Evolutionary conservation across 2,113 vertebrate genomes (phyloP).

Genomic region (Passer domesticus): DNA sequence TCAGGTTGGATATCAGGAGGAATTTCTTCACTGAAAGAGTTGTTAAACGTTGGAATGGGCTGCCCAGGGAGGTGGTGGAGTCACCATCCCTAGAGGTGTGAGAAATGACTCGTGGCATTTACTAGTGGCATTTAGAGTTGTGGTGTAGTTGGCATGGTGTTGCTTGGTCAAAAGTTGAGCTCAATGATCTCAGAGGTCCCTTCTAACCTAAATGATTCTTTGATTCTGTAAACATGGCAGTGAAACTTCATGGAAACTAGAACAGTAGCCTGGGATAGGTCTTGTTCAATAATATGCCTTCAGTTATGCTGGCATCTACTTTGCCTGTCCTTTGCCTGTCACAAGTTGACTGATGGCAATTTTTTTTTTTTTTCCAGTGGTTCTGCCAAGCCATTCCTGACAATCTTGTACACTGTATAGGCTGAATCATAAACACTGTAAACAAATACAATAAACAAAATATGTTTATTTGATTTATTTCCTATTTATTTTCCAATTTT

Average conservation of each 20-base stretch:
- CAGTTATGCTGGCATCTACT: neutral
- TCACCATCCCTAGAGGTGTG: neutral
- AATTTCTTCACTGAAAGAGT: neutral
- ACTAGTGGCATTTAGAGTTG: accelerated
- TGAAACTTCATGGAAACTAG: neutral
- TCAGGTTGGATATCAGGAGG: neutral
- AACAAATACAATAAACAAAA: neutral
- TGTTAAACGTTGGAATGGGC: neutral
- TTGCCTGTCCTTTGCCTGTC: neutral
- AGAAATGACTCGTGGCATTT: neutral
- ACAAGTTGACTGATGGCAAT: neutral
- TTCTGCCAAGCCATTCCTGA: neutral
- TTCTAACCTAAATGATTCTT: neutral
- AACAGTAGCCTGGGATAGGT: neutral
- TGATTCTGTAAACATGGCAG: neutral
- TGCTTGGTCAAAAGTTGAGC: neutral
- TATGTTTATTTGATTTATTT: neutral
- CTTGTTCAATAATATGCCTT: neutral
- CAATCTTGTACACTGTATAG: neutral
- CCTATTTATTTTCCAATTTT: neutral
- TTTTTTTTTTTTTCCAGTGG: neutral
- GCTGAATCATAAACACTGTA: neutral
- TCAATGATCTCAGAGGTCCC: accelerated
- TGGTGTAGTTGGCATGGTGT: neutral
- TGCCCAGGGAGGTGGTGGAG: neutral